Conservation (phyloP, 2,113 vertebrate species). For the Synodontis membranacea region DNA sequence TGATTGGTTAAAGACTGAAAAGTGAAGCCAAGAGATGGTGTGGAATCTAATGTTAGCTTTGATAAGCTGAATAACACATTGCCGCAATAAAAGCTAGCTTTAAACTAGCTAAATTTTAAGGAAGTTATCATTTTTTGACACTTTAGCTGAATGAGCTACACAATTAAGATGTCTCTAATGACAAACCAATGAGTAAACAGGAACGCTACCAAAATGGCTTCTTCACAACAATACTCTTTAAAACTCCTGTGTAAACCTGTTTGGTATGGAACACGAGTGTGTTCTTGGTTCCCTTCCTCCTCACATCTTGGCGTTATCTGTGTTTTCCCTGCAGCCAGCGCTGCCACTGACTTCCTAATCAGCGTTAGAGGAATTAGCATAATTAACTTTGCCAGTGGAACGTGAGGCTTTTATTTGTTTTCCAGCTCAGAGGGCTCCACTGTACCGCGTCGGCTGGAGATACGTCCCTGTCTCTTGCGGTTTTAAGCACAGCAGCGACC, state of each 20-base stretch:
- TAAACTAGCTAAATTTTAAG: background rate
- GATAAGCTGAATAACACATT: background rate
- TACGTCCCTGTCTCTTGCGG: background rate
- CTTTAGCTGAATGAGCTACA: background rate
- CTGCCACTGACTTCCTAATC: slow-evolving; percentile 17
- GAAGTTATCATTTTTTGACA: background rate
- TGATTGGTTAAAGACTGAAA: too few species aligned
- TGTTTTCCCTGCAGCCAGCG: background rate
- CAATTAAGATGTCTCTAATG: background rate
- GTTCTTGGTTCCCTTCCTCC: background rate
- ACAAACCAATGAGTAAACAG: too few species aligned
- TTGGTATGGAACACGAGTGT: background rate
- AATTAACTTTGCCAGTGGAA: slow-evolving; percentile 29
- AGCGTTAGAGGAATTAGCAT: slow-evolving; percentile 14
- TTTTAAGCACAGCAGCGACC: slow-evolving; percentile 6
- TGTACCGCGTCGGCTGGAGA: slow-evolving; percentile 12
- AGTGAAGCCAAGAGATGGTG: background rate
- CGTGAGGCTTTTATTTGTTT: slow-evolving; percentile 25
- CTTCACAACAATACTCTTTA: background rate
- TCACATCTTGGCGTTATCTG: background rate
- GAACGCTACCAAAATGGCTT: background rate
- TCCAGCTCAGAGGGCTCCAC: slow-evolving; percentile 15
- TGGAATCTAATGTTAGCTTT: background rate
- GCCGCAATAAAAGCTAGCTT: too few species aligned
- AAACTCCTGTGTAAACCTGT: background rate